Percentiles rank a stretch among this genome's conserved stretches.
Conservation (phyloP, 2,888 invertebrate species). For the Aricia artaxerxes region DNA sequence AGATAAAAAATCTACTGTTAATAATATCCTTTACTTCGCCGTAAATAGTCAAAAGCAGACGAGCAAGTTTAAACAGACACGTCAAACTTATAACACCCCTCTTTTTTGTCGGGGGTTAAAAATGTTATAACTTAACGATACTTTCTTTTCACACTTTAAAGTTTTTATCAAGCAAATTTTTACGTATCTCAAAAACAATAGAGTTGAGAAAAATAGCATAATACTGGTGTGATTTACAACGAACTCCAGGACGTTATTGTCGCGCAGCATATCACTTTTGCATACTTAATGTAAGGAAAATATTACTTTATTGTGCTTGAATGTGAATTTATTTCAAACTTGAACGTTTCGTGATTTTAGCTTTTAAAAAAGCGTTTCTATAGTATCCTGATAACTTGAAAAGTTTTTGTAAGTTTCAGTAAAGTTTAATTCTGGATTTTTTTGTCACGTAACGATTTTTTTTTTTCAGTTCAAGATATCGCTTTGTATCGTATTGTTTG, state of each 20-base stretch:
- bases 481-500: too few relatives aligned
- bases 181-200: slow-evolving; percentile 43
- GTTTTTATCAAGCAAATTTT: slow-evolving; percentile 33
- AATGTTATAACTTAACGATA: neutral
- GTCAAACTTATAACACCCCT: too few relatives aligned
- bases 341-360: neutral
- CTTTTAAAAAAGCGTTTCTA: neutral
- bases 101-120: too few relatives aligned
- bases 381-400: neutral
- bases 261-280: slow-evolving; percentile 43
- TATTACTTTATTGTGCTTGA: slow-evolving; percentile 28
- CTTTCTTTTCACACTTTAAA: neutral
- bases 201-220: slow-evolving; percentile 49
- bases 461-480: too few relatives aligned
- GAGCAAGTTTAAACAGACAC: too few relatives aligned
- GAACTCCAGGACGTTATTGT: slow-evolving; percentile 45
- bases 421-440: neutral
- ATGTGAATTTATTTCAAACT: slow-evolving; percentile 16
- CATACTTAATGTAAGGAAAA: slow-evolving; percentile 38
- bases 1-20: too few relatives aligned
- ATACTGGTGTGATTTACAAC: slow-evolving; percentile 58
- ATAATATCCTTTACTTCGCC: too few relatives aligned
- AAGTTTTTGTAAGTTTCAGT: neutral
- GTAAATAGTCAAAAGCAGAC: too few relatives aligned
- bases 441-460: too few relatives aligned